Conservation (phyloP, 2,888 invertebrate species). For the Atrina japonica region DNA sequence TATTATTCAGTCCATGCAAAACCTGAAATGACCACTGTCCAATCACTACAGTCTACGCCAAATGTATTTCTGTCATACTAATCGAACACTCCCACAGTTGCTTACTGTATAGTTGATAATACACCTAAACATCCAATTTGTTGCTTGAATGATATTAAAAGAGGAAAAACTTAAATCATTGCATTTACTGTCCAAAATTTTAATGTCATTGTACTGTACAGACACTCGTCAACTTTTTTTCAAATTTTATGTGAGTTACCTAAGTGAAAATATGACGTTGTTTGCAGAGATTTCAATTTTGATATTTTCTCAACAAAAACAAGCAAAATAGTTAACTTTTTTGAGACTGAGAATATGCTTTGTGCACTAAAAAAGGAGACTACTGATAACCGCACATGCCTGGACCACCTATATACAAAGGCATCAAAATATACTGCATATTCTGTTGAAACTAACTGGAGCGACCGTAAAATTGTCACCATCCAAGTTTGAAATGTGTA, state of each 20-base stretch:
- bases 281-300: not conserved
- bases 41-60: no score
- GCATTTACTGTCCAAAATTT: not conserved
- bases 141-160: not conserved
- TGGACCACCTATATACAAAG: not conserved
- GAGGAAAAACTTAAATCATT: slow-evolving; percentile 1
- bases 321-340: not conserved
- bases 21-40: no score
- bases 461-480: slow-evolving; percentile 7
- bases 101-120: no score
- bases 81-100: no score
- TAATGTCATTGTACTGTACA: slow-evolving; percentile 5
- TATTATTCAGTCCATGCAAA: no score
- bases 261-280: not conserved
- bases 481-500: no score
- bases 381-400: not conserved
- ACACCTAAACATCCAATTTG: not conserved
- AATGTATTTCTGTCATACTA: no score
- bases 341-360: not conserved
- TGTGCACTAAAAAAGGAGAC: not conserved
- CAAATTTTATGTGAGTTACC: not conserved
- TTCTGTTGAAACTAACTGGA: slow-evolving; percentile 2
- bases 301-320: not conserved
- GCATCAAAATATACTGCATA: not conserved
- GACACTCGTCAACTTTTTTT: not conserved